Base-by-base conservation (phyloP, 2,113 vertebrate genomes). In the Empidonax traillii region DNA sequence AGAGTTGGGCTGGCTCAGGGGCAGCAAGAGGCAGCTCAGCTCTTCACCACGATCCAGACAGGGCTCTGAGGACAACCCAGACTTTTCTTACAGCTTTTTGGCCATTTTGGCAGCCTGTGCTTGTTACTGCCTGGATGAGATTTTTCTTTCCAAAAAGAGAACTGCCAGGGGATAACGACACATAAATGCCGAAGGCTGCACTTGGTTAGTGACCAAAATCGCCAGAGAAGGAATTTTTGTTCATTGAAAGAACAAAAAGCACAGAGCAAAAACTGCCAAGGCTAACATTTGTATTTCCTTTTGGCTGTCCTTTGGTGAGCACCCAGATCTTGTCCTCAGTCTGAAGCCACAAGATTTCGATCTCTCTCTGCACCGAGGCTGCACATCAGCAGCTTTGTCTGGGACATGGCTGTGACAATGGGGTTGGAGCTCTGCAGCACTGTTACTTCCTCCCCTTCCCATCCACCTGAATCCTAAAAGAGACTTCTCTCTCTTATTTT, bases 341-440 rank as follows among this genome's bases (percentile, higher is more conserved):
- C 61, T 55, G 37, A 55, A 90, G 65, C 43, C 65, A 69, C 0
- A 0, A 46, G 20, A 6, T n/a, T 71, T 68, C 2, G 1, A 8
- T 37, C 27, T 62, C 41, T 39, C 53, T 31, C 56, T 31, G 21
- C 33, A 28, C 25, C 2, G 53, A 43, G 37, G 53, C 43, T 15
- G 15, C 76, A 4, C 1, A 0, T 1, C 73, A 3, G 43, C 56
- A 67, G 15, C 72, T n/a, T 13, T 31, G 55, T 68, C 31, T 49
- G 19, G 69, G 63, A 51, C 27, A 1, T 0, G 2, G 67, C 79
- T 58, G 51, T 5, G 58, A 73, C 27, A n/a, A 1, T 0, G 0
- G 33, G 28, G 21, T 0, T 14, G 71, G 44, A 89, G 37, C 80
- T 77, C 49, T 27, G 79, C n/a, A 15, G 5, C 52, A 2, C 67